Base-by-base conservation (phyloP, 23 tunicate genomes). In the Trididemnum miniatum region DNA sequence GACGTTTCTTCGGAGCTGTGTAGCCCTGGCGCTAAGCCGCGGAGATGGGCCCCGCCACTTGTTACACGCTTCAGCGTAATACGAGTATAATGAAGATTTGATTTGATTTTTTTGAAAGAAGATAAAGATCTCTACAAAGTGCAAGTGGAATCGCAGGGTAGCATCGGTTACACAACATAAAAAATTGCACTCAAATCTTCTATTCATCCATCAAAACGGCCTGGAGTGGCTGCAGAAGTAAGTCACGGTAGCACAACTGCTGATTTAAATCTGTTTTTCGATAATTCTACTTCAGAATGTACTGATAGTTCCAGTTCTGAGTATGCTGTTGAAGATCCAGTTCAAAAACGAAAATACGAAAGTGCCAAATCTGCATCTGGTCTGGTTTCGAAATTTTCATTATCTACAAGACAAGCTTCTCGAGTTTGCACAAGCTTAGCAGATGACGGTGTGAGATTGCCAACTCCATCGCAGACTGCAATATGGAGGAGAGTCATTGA, bases 121-220 rank as follows among this genome's bases (percentile, higher is more conserved):
- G 71, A 64, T 26, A 15, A 64, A 64, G 30, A 64, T 5, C 71
- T 64, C 7, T 64, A 64, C 30, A 64, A 26, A 23, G 9, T 64
- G 30, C 71, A 12, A 64, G 5, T 64, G 18, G 71, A 64, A 64
- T 64, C 71, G 7, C 27, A 64, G 30, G 71, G 59, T 15, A 50
- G 20, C 27, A 15, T 64, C 30, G 71, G 20, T 26, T 15, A n/a
- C n/a, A 15, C 20, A 12, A 64, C 71, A 9, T n/a, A 15, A 23
- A 64, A 64, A 64, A 64, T 23, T 64, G 71, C 71, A 12, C 20
- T 25, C 7, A 64, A 64, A n/a, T 64, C 71, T 23, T 64, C 71
- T 64, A 64, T 64, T 26, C 71, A 64, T 26, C 23, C 71, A n/a
- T n/a, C 71, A 64, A 64, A 64, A 26, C 9, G 71, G n/a, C 57